phyloP scores from a whole-genome alignment of 2,797 vertebrate species.

The Coendou prehensilis region DNA sequence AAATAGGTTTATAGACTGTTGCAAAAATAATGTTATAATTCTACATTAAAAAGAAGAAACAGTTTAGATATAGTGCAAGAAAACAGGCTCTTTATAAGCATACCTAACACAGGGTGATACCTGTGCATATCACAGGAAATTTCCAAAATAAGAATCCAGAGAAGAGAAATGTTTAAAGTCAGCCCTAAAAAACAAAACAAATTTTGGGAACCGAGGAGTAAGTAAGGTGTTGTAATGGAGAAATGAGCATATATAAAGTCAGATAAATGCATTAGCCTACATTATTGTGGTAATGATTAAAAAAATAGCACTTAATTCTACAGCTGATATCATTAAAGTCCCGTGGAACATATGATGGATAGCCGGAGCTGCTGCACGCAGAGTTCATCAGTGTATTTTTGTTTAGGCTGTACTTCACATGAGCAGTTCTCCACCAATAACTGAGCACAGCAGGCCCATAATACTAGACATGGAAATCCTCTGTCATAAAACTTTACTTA shows the following conservation, averaged over 20 bases:
- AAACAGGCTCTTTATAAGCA: not conserved
- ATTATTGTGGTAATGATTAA: not conserved
- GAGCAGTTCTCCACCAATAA: not conserved
- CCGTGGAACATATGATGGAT: not conserved
- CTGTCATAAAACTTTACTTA: not conserved
- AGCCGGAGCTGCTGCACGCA: not conserved
- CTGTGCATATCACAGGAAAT: not conserved
- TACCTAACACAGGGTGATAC: too few species aligned
- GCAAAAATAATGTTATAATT: not conserved
- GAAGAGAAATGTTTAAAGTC: not conserved
- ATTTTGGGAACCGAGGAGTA: not conserved
- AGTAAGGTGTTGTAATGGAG: not conserved
- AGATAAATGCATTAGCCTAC: not conserved
- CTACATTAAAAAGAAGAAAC: not conserved
- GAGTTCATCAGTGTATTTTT: not conserved
- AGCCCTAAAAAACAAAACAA: not conserved
- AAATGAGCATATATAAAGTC: not conserved
- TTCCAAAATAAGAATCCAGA: not conserved
- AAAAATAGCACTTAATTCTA: not conserved
- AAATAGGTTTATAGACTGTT: not conserved
- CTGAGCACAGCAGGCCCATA: not conserved
- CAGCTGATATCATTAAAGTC: not conserved
- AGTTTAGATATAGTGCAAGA: not conserved
- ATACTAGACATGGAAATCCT: not conserved
- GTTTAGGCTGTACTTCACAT: not conserved